Conservation (phyloP, 2,113 vertebrate genomes). For the Nibea albiflora region DNA sequence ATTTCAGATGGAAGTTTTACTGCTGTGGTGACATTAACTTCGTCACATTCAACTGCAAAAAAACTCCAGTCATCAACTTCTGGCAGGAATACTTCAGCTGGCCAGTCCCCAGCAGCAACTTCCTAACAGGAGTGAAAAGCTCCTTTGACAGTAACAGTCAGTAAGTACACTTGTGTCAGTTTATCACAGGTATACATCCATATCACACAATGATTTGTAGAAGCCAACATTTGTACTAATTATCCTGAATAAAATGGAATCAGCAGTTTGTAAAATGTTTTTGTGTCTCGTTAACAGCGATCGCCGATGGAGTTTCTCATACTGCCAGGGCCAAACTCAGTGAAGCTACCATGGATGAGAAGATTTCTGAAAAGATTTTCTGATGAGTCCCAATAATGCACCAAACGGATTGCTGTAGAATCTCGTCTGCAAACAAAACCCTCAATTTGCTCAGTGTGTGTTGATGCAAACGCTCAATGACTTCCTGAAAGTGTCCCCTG, state of each 20-base stretch:
- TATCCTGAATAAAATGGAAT: background rate
- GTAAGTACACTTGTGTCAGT: background rate
- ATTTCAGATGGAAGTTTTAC: constrained; percentile 25
- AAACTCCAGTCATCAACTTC: background rate
- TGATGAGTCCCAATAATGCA: no score
- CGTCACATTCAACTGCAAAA: background rate
- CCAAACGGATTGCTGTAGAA: no score
- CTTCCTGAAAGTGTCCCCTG: no score
- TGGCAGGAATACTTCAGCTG: constrained; percentile 6
- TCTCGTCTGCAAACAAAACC: no score
- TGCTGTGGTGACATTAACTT: constrained; percentile 1
- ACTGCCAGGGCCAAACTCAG: background rate
- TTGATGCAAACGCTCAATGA: no score
- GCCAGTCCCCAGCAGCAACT: constrained; percentile 1
- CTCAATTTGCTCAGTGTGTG: no score
- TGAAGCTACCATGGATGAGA: background rate
- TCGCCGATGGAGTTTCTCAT: background rate
- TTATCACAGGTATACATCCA: no score
- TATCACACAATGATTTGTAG: background rate
- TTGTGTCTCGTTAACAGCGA: no score
- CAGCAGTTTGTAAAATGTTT: background rate
- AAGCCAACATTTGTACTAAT: background rate
- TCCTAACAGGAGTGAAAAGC: background rate
- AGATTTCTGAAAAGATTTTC: no score
- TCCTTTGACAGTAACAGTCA: accelerated